These are phyloP conservation scores for Andrena bucephala DNA, from an alignment of 2,888 invertebrate species.

Conservation along the genomic window DNA sequence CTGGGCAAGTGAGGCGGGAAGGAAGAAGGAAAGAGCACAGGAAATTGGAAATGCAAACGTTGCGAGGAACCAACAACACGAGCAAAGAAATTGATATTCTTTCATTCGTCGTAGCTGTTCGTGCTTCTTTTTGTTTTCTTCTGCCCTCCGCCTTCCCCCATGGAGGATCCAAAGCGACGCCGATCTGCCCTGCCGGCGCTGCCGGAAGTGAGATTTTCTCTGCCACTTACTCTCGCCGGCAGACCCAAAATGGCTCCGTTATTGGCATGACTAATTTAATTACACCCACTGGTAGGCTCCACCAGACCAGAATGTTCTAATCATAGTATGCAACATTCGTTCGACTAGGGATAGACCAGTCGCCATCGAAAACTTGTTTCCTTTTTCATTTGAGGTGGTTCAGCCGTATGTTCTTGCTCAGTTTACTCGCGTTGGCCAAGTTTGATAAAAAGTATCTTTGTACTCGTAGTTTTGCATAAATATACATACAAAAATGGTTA, in stretches of 20 bases:
- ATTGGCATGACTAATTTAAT: constrained; percentile 22
- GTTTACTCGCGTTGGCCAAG: too few relatives aligned
- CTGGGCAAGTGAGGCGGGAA: neutral
- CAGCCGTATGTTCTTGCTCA: too few relatives aligned
- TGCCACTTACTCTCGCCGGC: neutral
- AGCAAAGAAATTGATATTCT: constrained; percentile 68
- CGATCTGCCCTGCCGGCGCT: constrained; percentile 22
- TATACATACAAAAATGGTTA: too few relatives aligned
- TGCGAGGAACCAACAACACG: constrained; percentile 56
- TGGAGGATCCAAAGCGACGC: constrained; percentile 21
- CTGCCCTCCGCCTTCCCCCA: neutral
- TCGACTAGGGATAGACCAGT: neutral
- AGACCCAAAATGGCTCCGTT: constrained; percentile 23
- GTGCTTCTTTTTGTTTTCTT: constrained; percentile 30
- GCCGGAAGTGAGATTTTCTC: constrained; percentile 41
- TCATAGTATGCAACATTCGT: neutral
- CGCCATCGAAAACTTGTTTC: too few relatives aligned
- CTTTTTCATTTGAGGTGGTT: too few relatives aligned
- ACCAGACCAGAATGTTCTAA: constrained; percentile 22
- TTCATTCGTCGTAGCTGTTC: constrained; percentile 35
- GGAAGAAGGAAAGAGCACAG: constrained; percentile 18
- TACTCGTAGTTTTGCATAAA: too few relatives aligned
- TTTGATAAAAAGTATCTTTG: too few relatives aligned
- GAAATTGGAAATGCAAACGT: constrained; percentile 71
- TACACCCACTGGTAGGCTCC: neutral